Conservation (phyloP, 1,140 invertebrate genomes). For the Caenorhabditis briggsae region DNA sequence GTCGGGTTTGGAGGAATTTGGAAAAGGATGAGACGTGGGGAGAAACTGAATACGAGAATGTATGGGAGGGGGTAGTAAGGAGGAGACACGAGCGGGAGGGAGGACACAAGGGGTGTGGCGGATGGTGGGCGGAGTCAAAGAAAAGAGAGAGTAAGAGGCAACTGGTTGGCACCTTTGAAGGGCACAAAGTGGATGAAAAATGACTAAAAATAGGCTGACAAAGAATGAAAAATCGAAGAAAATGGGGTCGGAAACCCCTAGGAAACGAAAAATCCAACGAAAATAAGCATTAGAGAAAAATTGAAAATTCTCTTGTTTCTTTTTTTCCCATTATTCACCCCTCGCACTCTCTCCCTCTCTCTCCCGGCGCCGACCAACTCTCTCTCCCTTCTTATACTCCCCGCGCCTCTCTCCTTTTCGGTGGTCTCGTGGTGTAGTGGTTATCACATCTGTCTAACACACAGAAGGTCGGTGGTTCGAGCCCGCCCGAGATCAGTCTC, state of each 20-base stretch:
- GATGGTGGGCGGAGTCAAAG: background rate
- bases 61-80: background rate
- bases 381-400: no score
- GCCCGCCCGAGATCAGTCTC: conserved; percentile 68
- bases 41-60: conserved; percentile 8
- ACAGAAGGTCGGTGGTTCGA: conserved; percentile 71
- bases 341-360: no score
- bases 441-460: conserved; percentile 72
- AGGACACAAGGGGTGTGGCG: background rate
- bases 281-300: background rate
- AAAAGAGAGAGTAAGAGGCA: background rate
- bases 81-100: background rate
- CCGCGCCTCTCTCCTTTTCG: no score
- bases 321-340: no score
- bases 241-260: background rate
- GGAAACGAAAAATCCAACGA: background rate
- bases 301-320: no score
- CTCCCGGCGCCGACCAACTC: no score
- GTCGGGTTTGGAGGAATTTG: no score
- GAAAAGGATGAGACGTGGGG: background rate
- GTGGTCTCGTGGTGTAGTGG: conserved; percentile 68
- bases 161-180: background rate
- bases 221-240: background rate
- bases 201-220: background rate
- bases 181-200: background rate